Evolutionary conservation across 2,113 vertebrate species (phyloP), one percentile per base, ranked within the genome.

Genomic region (Hemicordylus capensis): DNA sequence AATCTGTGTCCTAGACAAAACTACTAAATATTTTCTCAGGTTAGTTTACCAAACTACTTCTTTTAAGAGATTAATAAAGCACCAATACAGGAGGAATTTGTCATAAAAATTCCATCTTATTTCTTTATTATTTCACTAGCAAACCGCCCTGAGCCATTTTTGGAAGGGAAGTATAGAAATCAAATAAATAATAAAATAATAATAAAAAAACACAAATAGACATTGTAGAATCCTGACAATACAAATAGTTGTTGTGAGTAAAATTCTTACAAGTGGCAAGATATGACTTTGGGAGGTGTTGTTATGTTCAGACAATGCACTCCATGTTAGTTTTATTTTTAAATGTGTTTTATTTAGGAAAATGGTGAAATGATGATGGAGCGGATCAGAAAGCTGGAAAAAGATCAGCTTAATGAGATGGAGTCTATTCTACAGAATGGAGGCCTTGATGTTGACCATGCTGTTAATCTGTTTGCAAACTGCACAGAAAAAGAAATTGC

Each of bases 381-480:
- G 61, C 81, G 90, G 6, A 96, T 98, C 94, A 97, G 92, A 85
- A 91, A 92, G 59, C 83, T 99, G 86, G 99, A 99, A 89, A 97
- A 96, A 90, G 90, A 94, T 87, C 97, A 96, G 72, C 94, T 98
- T 61, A 89, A 85, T 83, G 85, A 97, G 90, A 97, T 98, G 96
- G 98, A 99, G 92, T 80, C 89, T 63, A 46, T 97, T 92, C 95
- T 99, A 81, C 95, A 95, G 73, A 89, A 84, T 0, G 95, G 96
- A 44, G 81, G 93, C 89, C 88, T 94, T 9, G 95, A 98, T 24
- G 9, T 85, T 20, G 95, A 97, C 58, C 81, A 94, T 89, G 85
- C 93, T 39, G 95, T 94, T 72, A 90, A 97, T 94, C 95, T 98
- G 63, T 98, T 99, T 91, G 58, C 97, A 85, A 87, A 91, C 15